Base-by-base conservation (phyloP, 2,113 vertebrate species). In the Lycaon pictus region DNA sequence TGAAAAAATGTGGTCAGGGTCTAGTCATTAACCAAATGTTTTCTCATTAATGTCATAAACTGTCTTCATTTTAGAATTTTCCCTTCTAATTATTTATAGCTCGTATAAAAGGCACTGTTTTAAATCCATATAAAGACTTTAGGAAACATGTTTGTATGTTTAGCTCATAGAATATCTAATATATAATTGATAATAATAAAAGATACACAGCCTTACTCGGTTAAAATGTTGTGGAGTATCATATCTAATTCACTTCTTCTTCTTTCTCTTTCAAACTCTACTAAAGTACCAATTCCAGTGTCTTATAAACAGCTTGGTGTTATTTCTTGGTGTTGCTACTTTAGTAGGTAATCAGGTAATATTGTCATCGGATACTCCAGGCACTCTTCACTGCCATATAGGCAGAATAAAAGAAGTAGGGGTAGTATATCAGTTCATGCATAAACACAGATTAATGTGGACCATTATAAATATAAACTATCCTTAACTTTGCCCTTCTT, bases 311-410 rank as follows among this genome's bases (percentile, higher is more conserved):
- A 53, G 13, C 7, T 96, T 97, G 91, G 72, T 94, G 56, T 98
- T 95, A 65, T 60, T 90, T 90, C 79, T 96, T 97, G 97, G 90
- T 96, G 83, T 91, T 97, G 93, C 43, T 97, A 56, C 88, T 71
- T 79, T 87, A 97, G 96, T 55, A 87, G 85, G 55, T 85, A 79
- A 65, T 98, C 97, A 93, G 97, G 96, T 98, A 98, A 98, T 98
- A 98, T 97, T 98, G 96, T 81, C 97, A 93, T 95, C 89, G 81
- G 97, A 92, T 98, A 91, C 93, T 98, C 90, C 60, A 48, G 97
- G 97, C 96, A 95, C 80, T 98, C 97, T 94, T 98, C 97, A 88
- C 85, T 96, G 95, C 62, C 88, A 16, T 58, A 48, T 4, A 63
- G 88, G 69, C 37, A 77, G 77, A 72, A 77, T n/a, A 88, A 92